Evolutionary conservation across 2,888 invertebrate genomes (phyloP).

Genomic region (Parthenolecanium corni): DNA sequence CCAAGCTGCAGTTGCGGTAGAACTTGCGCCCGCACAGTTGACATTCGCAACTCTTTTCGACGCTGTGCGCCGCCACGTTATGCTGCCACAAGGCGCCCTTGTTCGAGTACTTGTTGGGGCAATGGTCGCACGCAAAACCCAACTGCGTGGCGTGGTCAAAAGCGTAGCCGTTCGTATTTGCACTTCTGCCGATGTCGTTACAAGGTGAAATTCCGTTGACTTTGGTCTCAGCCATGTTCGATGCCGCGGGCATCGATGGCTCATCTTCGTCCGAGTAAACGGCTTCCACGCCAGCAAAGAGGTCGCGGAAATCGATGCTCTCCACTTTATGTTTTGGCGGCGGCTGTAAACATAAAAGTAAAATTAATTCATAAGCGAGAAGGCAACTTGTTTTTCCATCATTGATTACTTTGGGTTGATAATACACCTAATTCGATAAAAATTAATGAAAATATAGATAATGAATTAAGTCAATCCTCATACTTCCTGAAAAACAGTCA

Average conservation of each 20-base stretch:
- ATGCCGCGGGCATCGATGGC: conserved; percentile 4
- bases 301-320: conserved; percentile 30
- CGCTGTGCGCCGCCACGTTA: conserved; percentile 32
- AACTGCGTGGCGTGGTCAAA: conserved; percentile 10
- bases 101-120: conserved; percentile 33
- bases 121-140: conserved; percentile 32
- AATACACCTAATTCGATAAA: too few relatives aligned
- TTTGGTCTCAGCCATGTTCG: not conserved
- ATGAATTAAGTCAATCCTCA: too few relatives aligned
- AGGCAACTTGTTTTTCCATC: too few relatives aligned
- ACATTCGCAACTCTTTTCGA: conserved; percentile 34
- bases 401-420: too few relatives aligned
- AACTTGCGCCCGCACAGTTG: conserved; percentile 33
- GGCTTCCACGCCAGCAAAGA: conserved; percentile 34
- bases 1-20: conserved; percentile 33
- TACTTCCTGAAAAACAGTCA: too few relatives aligned
- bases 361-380: too few relatives aligned
- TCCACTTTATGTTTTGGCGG: conserved; percentile 22
- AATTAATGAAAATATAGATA: too few relatives aligned
- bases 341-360: not conserved
- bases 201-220: not conserved
- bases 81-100: conserved; percentile 34
- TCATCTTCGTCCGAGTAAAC: conserved; percentile 35
- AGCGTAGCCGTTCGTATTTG: not conserved
- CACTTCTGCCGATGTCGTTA: not conserved